Evolutionary conservation across 2,888 invertebrate genomes (phyloP), one percentile per base, ranked within the genome.

Genomic region (Tetrapedia diversipes): DNA sequence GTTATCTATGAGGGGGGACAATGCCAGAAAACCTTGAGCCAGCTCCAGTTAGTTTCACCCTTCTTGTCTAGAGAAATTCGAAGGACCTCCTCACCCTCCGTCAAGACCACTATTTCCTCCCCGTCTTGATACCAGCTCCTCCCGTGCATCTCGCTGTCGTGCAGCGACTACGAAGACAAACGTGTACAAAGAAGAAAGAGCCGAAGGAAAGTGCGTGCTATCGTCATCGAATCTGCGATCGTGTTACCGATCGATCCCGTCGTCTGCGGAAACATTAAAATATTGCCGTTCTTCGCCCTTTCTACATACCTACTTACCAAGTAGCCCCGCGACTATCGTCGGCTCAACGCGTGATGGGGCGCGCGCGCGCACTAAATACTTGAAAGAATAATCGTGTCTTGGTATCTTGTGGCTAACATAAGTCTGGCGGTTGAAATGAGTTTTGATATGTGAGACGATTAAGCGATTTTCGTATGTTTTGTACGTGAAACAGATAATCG

Each of bases 1-100:
- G 37, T 57, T 73, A 54, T 78, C 78, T 83, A 79, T 61, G 51
- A 24, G 56, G 60, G n/a, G 69, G 74, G 64, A 69, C 69, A 76
- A 73, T 71, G 76, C 72, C 80, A 75, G 82, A 81, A 86, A 85
- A 95, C 95, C 95, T 95, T 95, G 92, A 95, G 92, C 95, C 95
- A 95, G 92, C 93, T 94, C 95, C 95, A 95, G 92, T 94, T 93
- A 89, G 93, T 92, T 91, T 94, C 94, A 92, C 93, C 93, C 91
- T 93, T 93, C 92, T 94, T 94, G 89, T 93, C 92, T 84, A 94
- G 93, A 84, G 94, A 94, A 90, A 94, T 93, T 93, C 94, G 94
- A 93, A 92, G 92, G 92, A 94, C 93, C 92, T 94, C 93, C 91
- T 93, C 92, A 89, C 94, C 94, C 90, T 94, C 94, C 84, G 94